Base-by-base conservation (phyloP, 1,140 invertebrate genomes). In the Psilanteris sp. region DNA sequence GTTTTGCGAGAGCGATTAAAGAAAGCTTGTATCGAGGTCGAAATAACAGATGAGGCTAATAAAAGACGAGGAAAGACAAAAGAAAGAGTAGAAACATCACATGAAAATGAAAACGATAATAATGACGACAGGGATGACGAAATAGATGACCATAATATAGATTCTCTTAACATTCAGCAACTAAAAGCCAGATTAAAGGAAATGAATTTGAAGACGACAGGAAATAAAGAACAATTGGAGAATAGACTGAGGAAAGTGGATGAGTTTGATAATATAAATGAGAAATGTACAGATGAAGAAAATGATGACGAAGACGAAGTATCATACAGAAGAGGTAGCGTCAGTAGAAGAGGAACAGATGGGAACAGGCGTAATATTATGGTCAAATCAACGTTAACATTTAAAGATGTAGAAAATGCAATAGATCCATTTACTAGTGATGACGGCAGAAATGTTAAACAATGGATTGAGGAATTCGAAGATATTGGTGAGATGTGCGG, bases 351-450 rank as follows among this genome's bases (percentile, higher is more conserved):
- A 29, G n/a, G 9, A 29, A n/a, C n/a, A n/a, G n/a, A n/a, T n/a
- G n/a, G n/a, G n/a, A 29, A 11, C 27, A 20, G 6, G 13, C 6
- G 5, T 2, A 3, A 5, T 18, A 9, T 14, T 13, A 13, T 5
- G n/a, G 10, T 14, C 9, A 39, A 39, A 7, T 0, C 18, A 6
- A 44, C 34, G 10, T 39, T 72, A 7, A 55, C 50, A 4, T 68
- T 48, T 18, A 41, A 39, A 52, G 79, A 82, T 31, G 74, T 81
- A 1, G 67, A 82, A 31, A 62, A 75, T 10, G 22, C 67, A 0
- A 9, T 81, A 7, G 57, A 75, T 5, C 15, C 37, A 6, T 83
- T 80, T 26, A 66, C 20, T 24, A 77, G 80, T 0, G 71, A 80
- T 5, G 66, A 50, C 6, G 26, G 16, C 0, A 22, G n/a, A 59